Base-by-base conservation (phyloP, 2,888 invertebrate genomes). In the Chaitophorus viminalis region DNA sequence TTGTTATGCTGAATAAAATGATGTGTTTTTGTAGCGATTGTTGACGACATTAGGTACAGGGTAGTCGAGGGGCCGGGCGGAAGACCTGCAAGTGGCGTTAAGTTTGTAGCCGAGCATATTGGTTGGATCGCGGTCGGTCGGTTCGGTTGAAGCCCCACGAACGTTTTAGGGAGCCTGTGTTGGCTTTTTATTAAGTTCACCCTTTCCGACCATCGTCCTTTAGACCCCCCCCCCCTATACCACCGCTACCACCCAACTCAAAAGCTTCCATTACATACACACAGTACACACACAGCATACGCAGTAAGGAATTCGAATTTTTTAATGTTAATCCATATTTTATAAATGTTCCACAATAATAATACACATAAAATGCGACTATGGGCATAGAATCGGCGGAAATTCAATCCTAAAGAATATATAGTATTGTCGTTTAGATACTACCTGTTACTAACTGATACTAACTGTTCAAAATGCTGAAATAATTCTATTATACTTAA, bases 111-210 rank as follows among this genome's bases (percentile, higher is more conserved):
- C 74, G 65, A 81, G 72, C 74, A 81, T 87, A 87, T 81, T 87
- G 87, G 87, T 86, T 72, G 86, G 79, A 86, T 87, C 60, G 79
- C 86, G 77, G 54, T 52, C 86, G 79, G 86, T 86, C 82, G 82
- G 74, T 83, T 83, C 60, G 74, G 29, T 29, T 60, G 87, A 87
- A 87, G 87, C 87, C 79, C 87, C 46, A 87, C 74, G 60, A 87
- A 25, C 31, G 87, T 81, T 79, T 60, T 8, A 36, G 79, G 74
- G 87, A 87, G 87, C 74, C 87, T 87, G 87, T 65, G 87, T 46
- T 81, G 87, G 87, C 79, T 86, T 79, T 87, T 87, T 87, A 87
- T 87, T 87, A 81, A 87, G 87, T 87, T 81, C 81, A 36, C 81
- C 79, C 87, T 75, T 60, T 72, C 74, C 72, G 39, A 36, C 72